A percentile compares a stretch with the other conserved stretches of the same genome.
phyloP scores from a whole-genome alignment of 2,797 vertebrate genomes.

The Leptatherina wallacei region DNA sequence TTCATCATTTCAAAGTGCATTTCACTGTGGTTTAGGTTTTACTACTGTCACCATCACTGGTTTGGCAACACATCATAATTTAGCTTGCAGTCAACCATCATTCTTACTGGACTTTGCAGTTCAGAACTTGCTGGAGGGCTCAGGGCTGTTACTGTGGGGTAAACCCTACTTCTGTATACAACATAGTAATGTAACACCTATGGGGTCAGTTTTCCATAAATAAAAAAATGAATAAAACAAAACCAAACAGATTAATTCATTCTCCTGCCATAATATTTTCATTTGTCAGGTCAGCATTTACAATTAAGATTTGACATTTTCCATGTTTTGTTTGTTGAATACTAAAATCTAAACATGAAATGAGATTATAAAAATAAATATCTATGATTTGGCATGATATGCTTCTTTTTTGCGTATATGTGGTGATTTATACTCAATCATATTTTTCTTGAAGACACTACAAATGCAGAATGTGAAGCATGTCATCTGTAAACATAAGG shows the following conservation, averaged over 20 bases:
- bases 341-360: not conserved
- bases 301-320: not conserved
- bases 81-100: not conserved
- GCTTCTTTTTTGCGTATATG: not conserved
- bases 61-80: rapidly evolving
- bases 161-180: not conserved
- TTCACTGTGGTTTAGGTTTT: not conserved
- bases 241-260: not conserved
- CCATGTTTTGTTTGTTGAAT: not conserved
- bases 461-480: not conserved
- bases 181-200: not conserved
- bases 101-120: not conserved
- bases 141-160: not conserved
- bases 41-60: not conserved
- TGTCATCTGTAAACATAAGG: not conserved
- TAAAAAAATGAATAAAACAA: not conserved
- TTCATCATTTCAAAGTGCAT: not conserved
- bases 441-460: not conserved
- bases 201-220: slow-evolving; percentile 1
- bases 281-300: not conserved
- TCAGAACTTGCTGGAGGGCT: not conserved
- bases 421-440: not conserved
- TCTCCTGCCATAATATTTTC: not conserved
- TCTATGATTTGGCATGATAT: not conserved
- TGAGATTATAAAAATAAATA: not conserved